Evolutionary conservation across 2,888 invertebrate species (phyloP), one percentile per base, ranked within the genome.

Genomic region (Drosophila atroscutellata): DNA sequence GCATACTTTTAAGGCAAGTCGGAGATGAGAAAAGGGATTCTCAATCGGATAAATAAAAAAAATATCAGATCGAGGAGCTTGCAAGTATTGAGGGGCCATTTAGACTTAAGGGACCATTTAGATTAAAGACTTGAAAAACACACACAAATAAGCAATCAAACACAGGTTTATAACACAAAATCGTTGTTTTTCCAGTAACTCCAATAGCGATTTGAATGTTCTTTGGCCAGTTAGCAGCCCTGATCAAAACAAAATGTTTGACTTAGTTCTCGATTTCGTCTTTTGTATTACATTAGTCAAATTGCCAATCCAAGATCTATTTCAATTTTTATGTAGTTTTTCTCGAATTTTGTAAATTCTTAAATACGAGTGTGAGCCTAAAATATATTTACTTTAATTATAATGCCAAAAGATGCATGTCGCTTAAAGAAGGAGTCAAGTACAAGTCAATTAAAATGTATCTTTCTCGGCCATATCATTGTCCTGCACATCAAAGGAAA

Each of bases 351-450:
- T n/a, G 37, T 1, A 37, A 37, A 1, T 37, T 8, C 8, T 37
- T n/a, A n/a, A 37, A 8, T n/a, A 1, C 9, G 39, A 39, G 7
- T 37, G 37, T 18, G 37, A 3, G 7, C 37, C 3, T 9, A 9
- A 39, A 39, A 39, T 9, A n/a, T 3, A 9, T 9, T 0, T 4
- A n/a, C 39, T n/a, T 39, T 39, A 39, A n/a, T 4, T 9, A 4
- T n/a, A 5, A 39, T 20, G 39, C n/a, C 1, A 0, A 4, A 9
- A 39, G 3, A n/a, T 2, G 9, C 0, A 9, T 2, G n/a, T n/a
- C 9, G 1, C n/a, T n/a, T 5, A 13, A 20, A 13, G n/a, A 13
- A 6, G 42, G 7, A 20, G 7, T 13, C 13, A 42, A 42, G 42
- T 2, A 13, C 20, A 20, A 20, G 2, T 45, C 1, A 20, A 20